Base-by-base conservation (phyloP, 2,888 invertebrate genomes). In the Carcina quercana region DNA sequence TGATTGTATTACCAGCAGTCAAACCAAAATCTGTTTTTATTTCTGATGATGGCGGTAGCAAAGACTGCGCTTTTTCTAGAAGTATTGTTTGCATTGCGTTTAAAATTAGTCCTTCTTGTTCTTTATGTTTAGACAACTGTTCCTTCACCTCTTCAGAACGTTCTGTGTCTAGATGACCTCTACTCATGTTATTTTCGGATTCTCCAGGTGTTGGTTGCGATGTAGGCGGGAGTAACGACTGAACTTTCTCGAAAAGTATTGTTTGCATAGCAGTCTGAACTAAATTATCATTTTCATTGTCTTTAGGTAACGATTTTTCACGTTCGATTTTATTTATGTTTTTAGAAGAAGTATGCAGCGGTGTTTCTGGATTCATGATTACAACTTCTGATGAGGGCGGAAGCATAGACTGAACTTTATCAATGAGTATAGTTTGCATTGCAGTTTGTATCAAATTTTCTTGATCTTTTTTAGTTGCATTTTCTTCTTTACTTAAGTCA, bases 341-440 rank as follows among this genome's bases (percentile, higher is more conserved):
- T n/a, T n/a, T n/a, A n/a, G n/a, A n/a, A 11, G 32, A 15, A 30
- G 22, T 25, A 30, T 29, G 30, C 10, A 46, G 34, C 11, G 38
- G 36, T 35, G 42, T 43, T 10, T 46, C 43, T 31, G 37, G 30
- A 32, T 47, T 38, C 29, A 22, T 22, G 10, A 5, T 7, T n/a
- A 10, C 7, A 3, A 50, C 47, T 31, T 57, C 55, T 3, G 67
- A 61, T 11, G 73, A 59, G 21, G 74, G 70, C 28, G 69, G 56
- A 12, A 78, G 55, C 25, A 75, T 42, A 7, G 69, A 59, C 27
- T 75, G 83, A 2, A 85, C 80, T 50, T 73, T 82, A 43, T 86
- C 86, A 53, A 86, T 75, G 3, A 86, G 58, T 37, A 86, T 86
- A 11, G 85, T 85, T 46, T 80, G 76, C 65, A 86, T 76, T 7